A percentile compares a stretch with the other conserved stretches of the same genome.
These are phyloP conservation scores for Lathronympha strigana DNA, from an alignment of 2,888 invertebrate species.

Conservation along the genomic window DNA sequence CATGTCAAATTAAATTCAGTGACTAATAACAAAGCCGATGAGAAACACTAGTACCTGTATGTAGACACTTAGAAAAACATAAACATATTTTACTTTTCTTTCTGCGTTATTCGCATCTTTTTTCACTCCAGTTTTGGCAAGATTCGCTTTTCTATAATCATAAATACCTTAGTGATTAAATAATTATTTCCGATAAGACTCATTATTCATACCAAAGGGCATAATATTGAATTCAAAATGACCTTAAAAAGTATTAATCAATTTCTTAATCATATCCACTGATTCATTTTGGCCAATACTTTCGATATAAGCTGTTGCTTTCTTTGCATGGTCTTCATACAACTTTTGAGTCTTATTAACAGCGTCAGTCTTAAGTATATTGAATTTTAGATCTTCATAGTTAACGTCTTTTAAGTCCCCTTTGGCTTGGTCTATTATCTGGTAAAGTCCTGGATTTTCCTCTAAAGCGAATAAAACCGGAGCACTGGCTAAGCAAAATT, in stretches of 20 bases:
- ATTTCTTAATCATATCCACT: conserved; percentile 75
- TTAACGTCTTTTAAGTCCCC: conserved; percentile 87
- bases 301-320: conserved; percentile 70
- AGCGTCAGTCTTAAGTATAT: conserved; percentile 76
- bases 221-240: not conserved
- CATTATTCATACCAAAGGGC: not conserved
- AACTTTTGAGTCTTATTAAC: conserved; percentile 71
- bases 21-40: too few relatives aligned
- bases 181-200: too few relatives aligned
- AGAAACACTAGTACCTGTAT: too few relatives aligned
- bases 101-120: too few relatives aligned
- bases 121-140: too few relatives aligned
- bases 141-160: too few relatives aligned
- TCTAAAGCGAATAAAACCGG: conserved; percentile 93
- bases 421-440: conserved; percentile 85
- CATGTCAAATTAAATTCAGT: too few relatives aligned
- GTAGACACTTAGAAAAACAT: too few relatives aligned
- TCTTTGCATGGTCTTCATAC: conserved; percentile 73
- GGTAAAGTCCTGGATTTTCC: conserved; percentile 89
- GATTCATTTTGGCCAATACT: conserved; percentile 73
- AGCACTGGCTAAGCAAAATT: conserved; percentile 91
- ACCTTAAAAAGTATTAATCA: conserved; percentile 69
- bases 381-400: conserved; percentile 84
- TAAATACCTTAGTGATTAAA: too few relatives aligned
- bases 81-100: too few relatives aligned